A percentile compares a stretch with the other conserved stretches of the same genome.
Evolutionary conservation across 2,888 invertebrate genomes (phyloP).

Genomic region (Digitonthophagus gazella): DNA sequence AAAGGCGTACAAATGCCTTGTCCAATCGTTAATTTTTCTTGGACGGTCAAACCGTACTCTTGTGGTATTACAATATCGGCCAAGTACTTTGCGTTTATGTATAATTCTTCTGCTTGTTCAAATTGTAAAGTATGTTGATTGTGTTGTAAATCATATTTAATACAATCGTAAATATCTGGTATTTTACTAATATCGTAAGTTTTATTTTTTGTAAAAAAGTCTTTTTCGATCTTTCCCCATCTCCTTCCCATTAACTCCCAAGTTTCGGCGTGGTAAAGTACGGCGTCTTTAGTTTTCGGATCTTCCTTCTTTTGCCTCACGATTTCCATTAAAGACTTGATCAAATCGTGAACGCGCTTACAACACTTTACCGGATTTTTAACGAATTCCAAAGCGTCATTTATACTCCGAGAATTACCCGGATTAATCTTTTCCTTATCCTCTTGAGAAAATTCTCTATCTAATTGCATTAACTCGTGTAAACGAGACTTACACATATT

Average conservation of each 20-base stretch:
- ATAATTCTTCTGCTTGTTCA: slow-evolving; percentile 87
- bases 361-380: slow-evolving; percentile 95
- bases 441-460: slow-evolving; percentile 80
- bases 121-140: slow-evolving; percentile 94
- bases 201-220: slow-evolving; percentile 91
- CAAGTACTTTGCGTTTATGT: slow-evolving; percentile 93
- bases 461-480: slow-evolving; percentile 88
- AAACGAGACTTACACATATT: slow-evolving; percentile 95
- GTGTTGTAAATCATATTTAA: slow-evolving; percentile 97
- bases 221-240: slow-evolving; percentile 98
- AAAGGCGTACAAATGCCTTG: slow-evolving; percentile 97
- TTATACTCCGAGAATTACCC: slow-evolving; percentile 86
- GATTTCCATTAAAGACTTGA: slow-evolving; percentile 81
- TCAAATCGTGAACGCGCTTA: slow-evolving; percentile 82
- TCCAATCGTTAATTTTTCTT: slow-evolving; percentile 94
- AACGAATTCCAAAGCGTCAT: slow-evolving; percentile 89
- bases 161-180: slow-evolving; percentile 99
- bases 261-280: slow-evolving; percentile 96
- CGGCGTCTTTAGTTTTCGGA: slow-evolving; percentile 86
- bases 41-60: slow-evolving; percentile 94
- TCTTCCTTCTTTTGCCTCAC: slow-evolving; percentile 85
- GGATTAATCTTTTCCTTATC: slow-evolving; percentile 90
- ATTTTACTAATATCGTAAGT: slow-evolving; percentile 98
- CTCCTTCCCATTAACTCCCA: slow-evolving; percentile 98
- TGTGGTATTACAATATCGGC: slow-evolving; percentile 99